Conservation (phyloP, 2,888 invertebrate species). For the Nomada fucata region DNA sequence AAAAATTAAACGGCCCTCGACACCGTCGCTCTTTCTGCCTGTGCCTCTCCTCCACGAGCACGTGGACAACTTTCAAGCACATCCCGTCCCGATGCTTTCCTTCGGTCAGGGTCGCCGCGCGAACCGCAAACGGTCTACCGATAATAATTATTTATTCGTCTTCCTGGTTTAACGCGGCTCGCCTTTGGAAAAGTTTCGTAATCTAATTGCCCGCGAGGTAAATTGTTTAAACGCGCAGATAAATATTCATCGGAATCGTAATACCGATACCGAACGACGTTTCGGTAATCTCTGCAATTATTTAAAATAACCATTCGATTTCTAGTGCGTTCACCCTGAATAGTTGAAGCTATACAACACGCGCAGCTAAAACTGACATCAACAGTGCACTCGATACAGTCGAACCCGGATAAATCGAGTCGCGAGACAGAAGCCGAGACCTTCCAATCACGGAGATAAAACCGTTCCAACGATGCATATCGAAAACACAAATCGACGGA, state of each 20-base stretch:
- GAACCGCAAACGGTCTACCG: constrained; percentile 2
- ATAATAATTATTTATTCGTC: constrained; percentile 20
- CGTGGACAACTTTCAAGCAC: constrained; percentile 32
- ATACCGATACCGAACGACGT: too few relatives aligned
- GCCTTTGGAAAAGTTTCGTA: not conserved
- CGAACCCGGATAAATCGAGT: too few relatives aligned
- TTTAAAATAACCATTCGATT: too few relatives aligned
- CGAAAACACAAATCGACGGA: constrained; percentile 10
- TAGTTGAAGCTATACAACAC: too few relatives aligned
- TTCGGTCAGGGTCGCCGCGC: constrained; percentile 44
- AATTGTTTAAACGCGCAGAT: not conserved
- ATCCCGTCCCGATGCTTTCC: constrained; percentile 3
- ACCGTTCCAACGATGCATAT: too few relatives aligned
- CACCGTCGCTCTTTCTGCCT: not conserved
- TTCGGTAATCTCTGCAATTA: not conserved
- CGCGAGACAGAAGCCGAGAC: too few relatives aligned
- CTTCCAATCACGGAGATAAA: too few relatives aligned
- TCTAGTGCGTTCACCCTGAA: too few relatives aligned
- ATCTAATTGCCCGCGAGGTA: not conserved
- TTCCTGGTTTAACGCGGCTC: not conserved
- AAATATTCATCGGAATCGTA: too few relatives aligned
- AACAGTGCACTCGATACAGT: too few relatives aligned
- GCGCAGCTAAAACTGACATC: too few relatives aligned
- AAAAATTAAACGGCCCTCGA: constrained; percentile 28
- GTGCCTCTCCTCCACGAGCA: constrained; percentile 1